phyloP scores from a whole-genome alignment of 2,113 vertebrate species.

The Sterrhoptilus dennistouni region DNA sequence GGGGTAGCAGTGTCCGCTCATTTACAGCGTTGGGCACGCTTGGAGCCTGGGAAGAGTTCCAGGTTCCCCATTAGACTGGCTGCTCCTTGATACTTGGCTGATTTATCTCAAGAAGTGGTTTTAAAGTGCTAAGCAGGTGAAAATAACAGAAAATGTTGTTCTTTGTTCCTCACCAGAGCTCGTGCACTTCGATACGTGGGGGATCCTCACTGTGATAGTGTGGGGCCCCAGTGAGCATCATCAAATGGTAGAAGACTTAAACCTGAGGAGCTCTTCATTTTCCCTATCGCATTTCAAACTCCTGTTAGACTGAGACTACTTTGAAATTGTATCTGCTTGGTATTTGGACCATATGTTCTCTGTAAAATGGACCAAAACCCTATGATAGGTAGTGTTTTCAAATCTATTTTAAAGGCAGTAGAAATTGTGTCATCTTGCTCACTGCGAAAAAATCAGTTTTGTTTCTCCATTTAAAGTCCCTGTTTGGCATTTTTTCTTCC shows the following conservation, averaged over 20 bases:
- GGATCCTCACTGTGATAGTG: background rate
- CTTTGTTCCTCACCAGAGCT: background rate
- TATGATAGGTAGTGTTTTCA: background rate
- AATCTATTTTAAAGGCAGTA: constrained; percentile 3
- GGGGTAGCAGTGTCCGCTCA: background rate
- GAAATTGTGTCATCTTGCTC: background rate
- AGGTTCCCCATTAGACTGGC: background rate
- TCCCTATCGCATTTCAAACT: background rate
- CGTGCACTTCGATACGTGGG: background rate
- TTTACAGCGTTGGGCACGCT: accelerated
- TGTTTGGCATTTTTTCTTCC: background rate
- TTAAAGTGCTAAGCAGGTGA: background rate
- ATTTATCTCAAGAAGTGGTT: background rate
- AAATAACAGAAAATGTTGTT: background rate
- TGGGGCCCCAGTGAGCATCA: background rate
- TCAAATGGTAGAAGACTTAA: background rate
- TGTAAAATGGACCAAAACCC: background rate
- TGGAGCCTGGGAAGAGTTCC: constrained; percentile 1
- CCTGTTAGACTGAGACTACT: background rate
- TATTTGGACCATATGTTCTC: background rate
- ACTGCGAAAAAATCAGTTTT: background rate
- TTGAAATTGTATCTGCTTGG: background rate
- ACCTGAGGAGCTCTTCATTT: background rate
- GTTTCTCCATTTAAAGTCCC: background rate
- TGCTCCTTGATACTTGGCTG: background rate